These are phyloP conservation scores for Hystrix cristata DNA, from an alignment of 2,113 vertebrate species.

Conservation along the genomic window DNA sequence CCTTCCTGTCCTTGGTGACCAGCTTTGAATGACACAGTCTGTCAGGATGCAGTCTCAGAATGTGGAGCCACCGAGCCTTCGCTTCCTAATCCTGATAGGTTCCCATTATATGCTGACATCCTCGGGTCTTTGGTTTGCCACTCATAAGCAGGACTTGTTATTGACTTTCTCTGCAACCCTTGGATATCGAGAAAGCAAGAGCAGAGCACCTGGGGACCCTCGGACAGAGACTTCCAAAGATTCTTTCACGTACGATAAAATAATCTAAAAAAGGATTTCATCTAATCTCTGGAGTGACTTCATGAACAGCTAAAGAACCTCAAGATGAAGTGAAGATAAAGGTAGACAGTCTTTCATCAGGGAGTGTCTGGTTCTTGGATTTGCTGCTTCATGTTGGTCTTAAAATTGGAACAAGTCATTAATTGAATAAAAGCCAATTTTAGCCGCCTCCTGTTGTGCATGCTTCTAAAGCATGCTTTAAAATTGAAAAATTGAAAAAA, in stretches of 20 bases:
- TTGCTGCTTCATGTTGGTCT: neutral
- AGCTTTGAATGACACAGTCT: neutral
- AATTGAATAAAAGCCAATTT: neutral
- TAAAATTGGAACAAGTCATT: neutral
- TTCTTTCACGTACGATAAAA: neutral
- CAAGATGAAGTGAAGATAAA: neutral
- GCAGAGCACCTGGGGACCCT: neutral
- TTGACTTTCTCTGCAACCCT: neutral
- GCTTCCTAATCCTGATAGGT: neutral
- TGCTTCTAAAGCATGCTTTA: neutral
- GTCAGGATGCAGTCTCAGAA: neutral
- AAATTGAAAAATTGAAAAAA: neutral
- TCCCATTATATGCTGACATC: neutral
- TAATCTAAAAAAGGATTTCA: neutral
- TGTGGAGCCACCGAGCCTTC: neutral
- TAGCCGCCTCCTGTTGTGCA: rapidly evolving
- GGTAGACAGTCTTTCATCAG: neutral
- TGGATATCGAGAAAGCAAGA: neutral
- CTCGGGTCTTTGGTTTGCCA: neutral
- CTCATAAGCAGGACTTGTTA: neutral
- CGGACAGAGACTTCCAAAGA: neutral
- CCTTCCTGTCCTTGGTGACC: neutral
- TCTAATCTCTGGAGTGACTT: neutral
- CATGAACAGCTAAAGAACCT: rapidly evolving
- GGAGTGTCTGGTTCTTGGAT: rapidly evolving